These are phyloP conservation scores for Zaprionus lachaisei DNA, from an alignment of 1,140 invertebrate species.

Conservation along the genomic window DNA sequence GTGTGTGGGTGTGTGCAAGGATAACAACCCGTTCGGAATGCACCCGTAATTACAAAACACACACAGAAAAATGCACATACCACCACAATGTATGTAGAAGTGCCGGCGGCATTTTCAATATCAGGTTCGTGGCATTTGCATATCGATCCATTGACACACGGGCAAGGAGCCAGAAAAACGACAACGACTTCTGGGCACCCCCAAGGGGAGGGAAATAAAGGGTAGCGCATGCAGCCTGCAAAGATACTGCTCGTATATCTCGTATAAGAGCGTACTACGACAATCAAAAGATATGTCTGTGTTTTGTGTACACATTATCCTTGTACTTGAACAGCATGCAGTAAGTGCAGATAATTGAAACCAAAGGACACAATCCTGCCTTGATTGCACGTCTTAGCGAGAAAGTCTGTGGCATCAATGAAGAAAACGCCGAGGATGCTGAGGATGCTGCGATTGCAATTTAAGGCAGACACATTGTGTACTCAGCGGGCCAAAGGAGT, in stretches of 20 bases:
- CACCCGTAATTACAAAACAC: slow-evolving; percentile 68
- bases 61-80: slow-evolving; percentile 35
- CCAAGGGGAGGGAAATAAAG: not conserved
- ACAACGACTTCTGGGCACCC: slow-evolving; percentile 19
- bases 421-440: too few relatives aligned
- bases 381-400: slow-evolving; percentile 47
- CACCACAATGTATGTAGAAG: slow-evolving; percentile 17
- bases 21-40: slow-evolving; percentile 59
- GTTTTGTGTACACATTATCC: slow-evolving; percentile 62
- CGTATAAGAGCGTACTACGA: not conserved
- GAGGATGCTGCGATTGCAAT: not conserved
- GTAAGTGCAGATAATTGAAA: slow-evolving; percentile 77
- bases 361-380: slow-evolving; percentile 53
- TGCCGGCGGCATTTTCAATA: slow-evolving; percentile 66
- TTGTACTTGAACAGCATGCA: slow-evolving; percentile 78
- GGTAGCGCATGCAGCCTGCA: slow-evolving; percentile 21
- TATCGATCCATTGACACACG: slow-evolving; percentile 60
- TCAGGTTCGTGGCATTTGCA: slow-evolving; percentile 73
- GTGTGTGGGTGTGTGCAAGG: slow-evolving; percentile 43
- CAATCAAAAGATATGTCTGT: slow-evolving; percentile 13
- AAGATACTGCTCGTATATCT: slow-evolving; percentile 8
- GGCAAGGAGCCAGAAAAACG: slow-evolving; percentile 6
- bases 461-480: not conserved
- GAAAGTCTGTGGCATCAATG: slow-evolving; percentile 17
- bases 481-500: slow-evolving; percentile 3